Percentiles rank a stretch among this genome's conserved stretches.
These are phyloP conservation scores for Eolophus roseicapilla DNA, from an alignment of 2,113 vertebrate species.

Conservation along the genomic window DNA sequence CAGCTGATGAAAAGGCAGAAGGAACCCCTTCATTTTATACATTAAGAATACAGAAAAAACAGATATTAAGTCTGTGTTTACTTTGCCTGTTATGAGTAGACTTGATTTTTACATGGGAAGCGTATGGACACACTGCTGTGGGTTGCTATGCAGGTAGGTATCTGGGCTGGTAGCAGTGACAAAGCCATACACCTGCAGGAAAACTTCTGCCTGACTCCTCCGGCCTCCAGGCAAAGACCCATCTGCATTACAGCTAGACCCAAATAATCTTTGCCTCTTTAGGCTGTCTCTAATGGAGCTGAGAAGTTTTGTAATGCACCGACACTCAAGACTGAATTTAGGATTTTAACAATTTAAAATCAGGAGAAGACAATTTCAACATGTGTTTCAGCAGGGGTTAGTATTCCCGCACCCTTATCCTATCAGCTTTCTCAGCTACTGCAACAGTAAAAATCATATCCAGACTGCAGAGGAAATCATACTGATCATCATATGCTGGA, in stretches of 20 bases:
- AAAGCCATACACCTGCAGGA: not conserved
- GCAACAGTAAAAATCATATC: not conserved
- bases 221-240: not conserved
- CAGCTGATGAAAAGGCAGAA: not conserved
- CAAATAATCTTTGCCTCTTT: not conserved
- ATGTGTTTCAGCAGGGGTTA: not conserved
- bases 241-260: not conserved
- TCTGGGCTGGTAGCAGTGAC: not conserved
- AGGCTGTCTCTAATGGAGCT: not conserved
- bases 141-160: not conserved
- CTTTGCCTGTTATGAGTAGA: not conserved
- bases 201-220: not conserved
- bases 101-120: not conserved
- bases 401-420: not conserved
- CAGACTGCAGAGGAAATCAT: not conserved
- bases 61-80: not conserved
- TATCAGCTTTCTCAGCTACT: not conserved
- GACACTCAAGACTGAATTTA: not conserved
- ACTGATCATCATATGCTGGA: not conserved
- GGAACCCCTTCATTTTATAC: not conserved
- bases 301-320: not conserved
- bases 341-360: not conserved
- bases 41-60: not conserved
- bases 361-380: not conserved
- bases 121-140: not conserved